These are phyloP conservation scores for Sebastes trivittatus DNA, from an alignment of 2,797 vertebrate genomes.

Conservation along the genomic window DNA sequence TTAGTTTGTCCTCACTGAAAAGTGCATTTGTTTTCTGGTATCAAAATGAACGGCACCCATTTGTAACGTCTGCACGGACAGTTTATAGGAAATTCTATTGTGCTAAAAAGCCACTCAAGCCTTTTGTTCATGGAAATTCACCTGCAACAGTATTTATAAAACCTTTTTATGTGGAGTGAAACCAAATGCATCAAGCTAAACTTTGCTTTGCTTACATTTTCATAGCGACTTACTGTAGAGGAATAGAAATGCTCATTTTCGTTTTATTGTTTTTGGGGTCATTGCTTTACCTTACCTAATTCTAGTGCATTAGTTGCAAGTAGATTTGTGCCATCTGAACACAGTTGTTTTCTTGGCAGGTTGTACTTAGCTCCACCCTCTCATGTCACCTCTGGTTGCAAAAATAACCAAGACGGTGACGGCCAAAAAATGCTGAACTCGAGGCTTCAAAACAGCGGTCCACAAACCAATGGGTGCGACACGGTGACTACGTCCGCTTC, in stretches of 20 bases:
- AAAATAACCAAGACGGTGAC: too few species aligned
- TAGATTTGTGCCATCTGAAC: background rate
- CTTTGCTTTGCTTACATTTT: background rate
- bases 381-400: too few species aligned
- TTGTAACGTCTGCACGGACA: slow-evolving; percentile 53
- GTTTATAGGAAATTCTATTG: slow-evolving; percentile 65
- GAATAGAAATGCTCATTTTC: background rate
- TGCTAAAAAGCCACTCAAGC: slow-evolving; percentile 51
- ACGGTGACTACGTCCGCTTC: too few species aligned
- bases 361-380: too few species aligned
- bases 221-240: background rate
- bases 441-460: too few species aligned
- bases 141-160: slow-evolving; percentile 32
- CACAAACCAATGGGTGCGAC: too few species aligned
- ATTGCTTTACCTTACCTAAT: background rate
- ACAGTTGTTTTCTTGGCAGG: background rate
- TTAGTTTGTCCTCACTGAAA: slow-evolving; percentile 44
- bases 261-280: background rate
- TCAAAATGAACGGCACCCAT: slow-evolving; percentile 57
- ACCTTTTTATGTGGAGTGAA: slow-evolving; percentile 20
- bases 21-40: slow-evolving; percentile 44
- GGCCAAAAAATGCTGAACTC: too few species aligned
- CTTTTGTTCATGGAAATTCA: slow-evolving; percentile 44
- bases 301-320: background rate
- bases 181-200: slow-evolving; percentile 7